These are phyloP conservation scores for Dynastes hyllus DNA, from an alignment of 2,888 invertebrate genomes.

Conservation along the genomic window DNA sequence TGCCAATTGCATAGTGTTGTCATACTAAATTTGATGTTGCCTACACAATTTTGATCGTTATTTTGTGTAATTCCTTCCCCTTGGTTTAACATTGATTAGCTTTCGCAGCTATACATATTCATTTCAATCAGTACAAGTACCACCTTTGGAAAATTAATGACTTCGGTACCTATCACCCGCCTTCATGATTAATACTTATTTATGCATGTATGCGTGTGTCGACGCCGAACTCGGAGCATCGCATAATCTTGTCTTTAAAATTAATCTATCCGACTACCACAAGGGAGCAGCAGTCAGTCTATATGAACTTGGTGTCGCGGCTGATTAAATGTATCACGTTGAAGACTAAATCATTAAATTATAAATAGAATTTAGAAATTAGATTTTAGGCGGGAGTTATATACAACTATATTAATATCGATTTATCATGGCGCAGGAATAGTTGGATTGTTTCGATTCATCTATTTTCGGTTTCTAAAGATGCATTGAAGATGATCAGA, in stretches of 20 bases:
- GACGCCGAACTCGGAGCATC: not conserved
- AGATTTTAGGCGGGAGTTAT: constrained; percentile 24
- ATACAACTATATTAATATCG: not conserved
- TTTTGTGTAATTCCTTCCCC: not conserved
- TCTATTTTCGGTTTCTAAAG: not conserved
- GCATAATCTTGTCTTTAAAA: constrained; percentile 18
- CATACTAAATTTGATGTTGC: no score
- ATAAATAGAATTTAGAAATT: constrained; percentile 45
- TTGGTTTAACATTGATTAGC: constrained; percentile 2
- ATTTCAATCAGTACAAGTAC: constrained; percentile 12
- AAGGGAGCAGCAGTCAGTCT: constrained; percentile 5
- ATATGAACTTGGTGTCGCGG: constrained; percentile 12
- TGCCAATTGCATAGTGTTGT: no score
- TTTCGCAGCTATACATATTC: constrained; percentile 14
- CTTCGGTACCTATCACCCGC: constrained; percentile 16
- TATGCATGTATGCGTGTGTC: constrained; percentile 18
- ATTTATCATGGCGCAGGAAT: constrained; percentile 11
- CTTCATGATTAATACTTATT: constrained; percentile 35
- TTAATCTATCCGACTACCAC: constrained; percentile 24
- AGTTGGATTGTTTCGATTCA: constrained; percentile 9
- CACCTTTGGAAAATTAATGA: constrained; percentile 40
- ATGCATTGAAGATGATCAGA: not conserved
- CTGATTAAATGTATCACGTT: constrained; percentile 38
- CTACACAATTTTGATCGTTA: no score
- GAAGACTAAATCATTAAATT: constrained; percentile 42